Evolutionary conservation across 2,797 vertebrate genomes (phyloP).

Genomic region (Paguma larvata): DNA sequence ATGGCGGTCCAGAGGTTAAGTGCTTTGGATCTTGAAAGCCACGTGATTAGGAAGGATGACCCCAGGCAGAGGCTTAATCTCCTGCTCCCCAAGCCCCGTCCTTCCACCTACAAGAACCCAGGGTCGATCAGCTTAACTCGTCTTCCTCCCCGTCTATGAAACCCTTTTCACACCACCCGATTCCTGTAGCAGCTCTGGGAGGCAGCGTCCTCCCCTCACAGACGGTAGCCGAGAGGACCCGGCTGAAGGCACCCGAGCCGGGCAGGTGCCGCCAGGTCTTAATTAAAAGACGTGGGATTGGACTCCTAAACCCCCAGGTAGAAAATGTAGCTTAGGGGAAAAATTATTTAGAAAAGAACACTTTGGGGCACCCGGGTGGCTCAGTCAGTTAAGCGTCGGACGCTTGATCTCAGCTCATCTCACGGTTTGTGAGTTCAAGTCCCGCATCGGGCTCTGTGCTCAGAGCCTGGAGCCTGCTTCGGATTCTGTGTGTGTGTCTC

Average conservation of each 20-base stretch:
- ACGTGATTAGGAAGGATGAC: background rate
- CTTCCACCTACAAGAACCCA: background rate
- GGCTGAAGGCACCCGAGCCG: background rate
- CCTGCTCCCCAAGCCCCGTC: background rate
- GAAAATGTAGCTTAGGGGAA: background rate
- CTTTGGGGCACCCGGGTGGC: background rate
- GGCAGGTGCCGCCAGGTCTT: background rate
- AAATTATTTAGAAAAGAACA: background rate
- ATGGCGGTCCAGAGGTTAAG: background rate
- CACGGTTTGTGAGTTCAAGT: too few relatives aligned
- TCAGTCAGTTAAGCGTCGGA: too few relatives aligned
- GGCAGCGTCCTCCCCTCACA: background rate
- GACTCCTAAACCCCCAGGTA: background rate
- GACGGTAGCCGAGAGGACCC: background rate
- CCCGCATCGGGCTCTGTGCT: too few relatives aligned
- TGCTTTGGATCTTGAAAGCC: background rate
- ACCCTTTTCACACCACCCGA: background rate
- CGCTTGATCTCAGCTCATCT: too few relatives aligned
- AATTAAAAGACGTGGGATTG: background rate
- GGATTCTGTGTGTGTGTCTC: too few relatives aligned
- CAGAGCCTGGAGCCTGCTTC: too few relatives aligned
- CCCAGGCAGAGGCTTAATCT: background rate
- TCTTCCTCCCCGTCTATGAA: background rate
- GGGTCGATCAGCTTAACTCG: background rate
- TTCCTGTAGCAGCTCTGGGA: background rate